phyloP scores from a whole-genome alignment of 2,113 vertebrate genomes.

The Caranx ignobilis region DNA sequence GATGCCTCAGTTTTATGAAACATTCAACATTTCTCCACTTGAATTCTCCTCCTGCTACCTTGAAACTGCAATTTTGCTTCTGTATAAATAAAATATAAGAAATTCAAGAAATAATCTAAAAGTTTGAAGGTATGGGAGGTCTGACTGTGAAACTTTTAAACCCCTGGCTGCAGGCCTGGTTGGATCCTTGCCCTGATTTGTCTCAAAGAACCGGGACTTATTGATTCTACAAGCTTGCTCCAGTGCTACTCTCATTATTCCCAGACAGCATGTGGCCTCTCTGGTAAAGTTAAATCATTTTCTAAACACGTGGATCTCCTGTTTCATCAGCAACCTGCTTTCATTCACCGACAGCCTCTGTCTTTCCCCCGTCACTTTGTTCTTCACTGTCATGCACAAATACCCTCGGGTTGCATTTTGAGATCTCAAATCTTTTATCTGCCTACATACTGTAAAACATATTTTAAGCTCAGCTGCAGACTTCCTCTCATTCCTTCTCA shows the following conservation, averaged over 20 bases:
- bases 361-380: not conserved
- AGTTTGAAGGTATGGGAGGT: too few species aligned
- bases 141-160: too few species aligned
- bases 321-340: slow-evolving; percentile 6
- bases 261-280: not conserved
- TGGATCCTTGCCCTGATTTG: not conserved
- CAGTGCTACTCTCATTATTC: not conserved
- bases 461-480: too few species aligned
- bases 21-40: too few species aligned
- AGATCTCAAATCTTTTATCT: not conserved
- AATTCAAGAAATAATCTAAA: too few species aligned
- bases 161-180: too few species aligned
- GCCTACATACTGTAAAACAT: not conserved
- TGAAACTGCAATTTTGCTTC: not conserved
- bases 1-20: too few species aligned
- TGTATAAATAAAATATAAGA: not conserved
- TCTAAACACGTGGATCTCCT: not conserved
- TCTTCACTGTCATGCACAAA: not conserved
- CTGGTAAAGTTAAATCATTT: not conserved
- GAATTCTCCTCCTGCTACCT: not conserved
- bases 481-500: too few species aligned
- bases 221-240: not conserved
- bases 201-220: too few species aligned
- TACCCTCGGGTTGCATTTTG: not conserved
- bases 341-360: not conserved